A percentile compares a stretch with the other conserved stretches of the same genome.
phyloP scores from a whole-genome alignment of 2,797 vertebrate genomes.

The Muscicapa striata region DNA sequence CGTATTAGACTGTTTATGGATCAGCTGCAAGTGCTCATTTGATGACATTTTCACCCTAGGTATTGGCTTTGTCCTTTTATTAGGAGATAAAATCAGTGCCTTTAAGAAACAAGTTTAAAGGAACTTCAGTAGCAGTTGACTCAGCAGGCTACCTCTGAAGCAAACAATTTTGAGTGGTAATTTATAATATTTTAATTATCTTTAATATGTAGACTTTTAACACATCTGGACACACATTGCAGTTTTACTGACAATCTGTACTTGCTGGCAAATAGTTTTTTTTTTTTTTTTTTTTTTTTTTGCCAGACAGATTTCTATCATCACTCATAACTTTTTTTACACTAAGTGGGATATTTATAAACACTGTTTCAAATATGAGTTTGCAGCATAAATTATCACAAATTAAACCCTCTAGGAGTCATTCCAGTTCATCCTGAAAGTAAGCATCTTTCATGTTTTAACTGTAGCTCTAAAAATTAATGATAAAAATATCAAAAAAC shows the following conservation, averaged over 20 bases:
- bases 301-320: conserved; percentile 50
- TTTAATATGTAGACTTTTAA: conserved; percentile 46
- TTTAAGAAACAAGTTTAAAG: background rate
- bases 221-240: conserved; percentile 6
- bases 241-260: conserved; percentile 9
- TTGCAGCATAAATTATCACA: conserved; percentile 23
- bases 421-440: conserved; percentile 2
- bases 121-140: conserved; percentile 49
- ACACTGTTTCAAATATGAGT: background rate
- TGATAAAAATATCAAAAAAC: background rate
- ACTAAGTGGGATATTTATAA: conserved; percentile 59
- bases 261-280: conserved; percentile 2
- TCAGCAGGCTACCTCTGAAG: conserved; percentile 5
- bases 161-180: conserved; percentile 31
- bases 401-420: background rate
- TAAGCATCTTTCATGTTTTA: background rate
- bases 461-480: background rate
- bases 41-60: background rate
- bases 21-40: background rate
- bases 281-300: background rate
- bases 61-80: background rate
- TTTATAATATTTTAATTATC: conserved; percentile 63
- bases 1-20: background rate
- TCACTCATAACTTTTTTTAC: background rate
- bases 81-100: background rate